Evolutionary conservation across 2,888 invertebrate genomes (phyloP).

Genomic region (Pogonocherus hispidulus): DNA sequence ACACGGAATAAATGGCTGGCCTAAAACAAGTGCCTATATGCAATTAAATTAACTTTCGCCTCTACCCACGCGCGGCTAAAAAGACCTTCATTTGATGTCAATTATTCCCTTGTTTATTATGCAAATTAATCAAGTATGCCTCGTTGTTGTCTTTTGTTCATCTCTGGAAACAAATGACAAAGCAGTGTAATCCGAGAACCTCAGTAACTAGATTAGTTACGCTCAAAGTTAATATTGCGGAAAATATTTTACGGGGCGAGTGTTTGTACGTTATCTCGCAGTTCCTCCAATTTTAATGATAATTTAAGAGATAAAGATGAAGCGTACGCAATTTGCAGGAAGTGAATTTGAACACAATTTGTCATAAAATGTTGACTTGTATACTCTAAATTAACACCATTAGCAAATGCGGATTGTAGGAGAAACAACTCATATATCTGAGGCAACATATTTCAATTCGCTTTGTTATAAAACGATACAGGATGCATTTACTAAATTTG

Average conservation of each 20-base stretch:
- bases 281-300: slow-evolving; percentile 12
- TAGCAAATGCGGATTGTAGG: neutral
- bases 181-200: slow-evolving; percentile 45
- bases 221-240: slow-evolving; percentile 44
- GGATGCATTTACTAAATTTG: no score
- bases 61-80: neutral
- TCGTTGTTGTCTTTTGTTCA: slow-evolving; percentile 44
- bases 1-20: no score
- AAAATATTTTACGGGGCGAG: slow-evolving; percentile 43
- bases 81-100: slow-evolving; percentile 23
- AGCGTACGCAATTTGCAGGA: neutral
- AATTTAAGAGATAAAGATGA: slow-evolving; percentile 15
- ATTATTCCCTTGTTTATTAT: slow-evolving; percentile 43
- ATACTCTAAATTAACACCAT: neutral
- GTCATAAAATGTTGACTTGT: neutral
- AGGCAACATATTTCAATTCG: neutral
- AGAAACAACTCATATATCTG: neutral
- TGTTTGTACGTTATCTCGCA: slow-evolving; percentile 16
- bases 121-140: slow-evolving; percentile 45
- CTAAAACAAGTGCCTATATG: no score
- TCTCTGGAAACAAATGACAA: slow-evolving; percentile 47
- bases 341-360: neutral
- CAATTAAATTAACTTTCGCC: slow-evolving; percentile 10
- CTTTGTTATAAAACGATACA: no score
- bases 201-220: slow-evolving; percentile 49